Base-by-base conservation (phyloP, 2,797 vertebrate species). In the Sebastes hubbsi region DNA sequence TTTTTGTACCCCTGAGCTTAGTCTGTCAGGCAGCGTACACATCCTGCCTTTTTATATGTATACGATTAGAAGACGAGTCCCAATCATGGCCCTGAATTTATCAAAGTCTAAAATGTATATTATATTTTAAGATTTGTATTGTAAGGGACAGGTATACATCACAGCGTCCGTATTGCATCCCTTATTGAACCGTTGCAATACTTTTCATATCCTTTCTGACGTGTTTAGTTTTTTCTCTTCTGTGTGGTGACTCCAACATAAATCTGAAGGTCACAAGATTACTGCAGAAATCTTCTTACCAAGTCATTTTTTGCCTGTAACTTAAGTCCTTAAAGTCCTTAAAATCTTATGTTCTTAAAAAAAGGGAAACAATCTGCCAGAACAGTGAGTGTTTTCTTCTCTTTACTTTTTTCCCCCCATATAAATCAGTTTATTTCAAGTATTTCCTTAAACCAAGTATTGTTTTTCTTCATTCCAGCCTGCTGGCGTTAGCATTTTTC, bases 151-250 rank as follows among this genome's bases (percentile, higher is more conserved):
- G 13, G 38, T 14, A 42, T 2, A 0, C 38, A 1, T 42, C 38
- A 0, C 38, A 42, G 38, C 38, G 13, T 24, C 3, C 0, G 1
- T 11, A 1, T 25, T 30, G 18, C 1, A 38, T 38, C 56, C 7
- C 27, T 64, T 14, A 36, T 64, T 3, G 25, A 36, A 36, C 7
- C 1, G 0, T 55, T 34, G 13, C 5, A 69, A 14, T 3, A 6
- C 16, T 34, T 55, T 11, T 24, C 2, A 54, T 22, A n/a, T 4
- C 22, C 61, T 42, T 56, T 56, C 4, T 29, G 25, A 18, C 1
- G 1, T n/a, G 10, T 65, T 4, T 56, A 42, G 4, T 36, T 52
- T 38, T 24, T 13, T 5, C 13, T 27, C 7, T 27, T 1, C 22
- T 54, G 11, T 46, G 62, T 59, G 5, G 54, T 49, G 74, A 24